Evolutionary conservation across 2,797 vertebrate species (phyloP).

Genomic region (Sphenopsis melanotis): DNA sequence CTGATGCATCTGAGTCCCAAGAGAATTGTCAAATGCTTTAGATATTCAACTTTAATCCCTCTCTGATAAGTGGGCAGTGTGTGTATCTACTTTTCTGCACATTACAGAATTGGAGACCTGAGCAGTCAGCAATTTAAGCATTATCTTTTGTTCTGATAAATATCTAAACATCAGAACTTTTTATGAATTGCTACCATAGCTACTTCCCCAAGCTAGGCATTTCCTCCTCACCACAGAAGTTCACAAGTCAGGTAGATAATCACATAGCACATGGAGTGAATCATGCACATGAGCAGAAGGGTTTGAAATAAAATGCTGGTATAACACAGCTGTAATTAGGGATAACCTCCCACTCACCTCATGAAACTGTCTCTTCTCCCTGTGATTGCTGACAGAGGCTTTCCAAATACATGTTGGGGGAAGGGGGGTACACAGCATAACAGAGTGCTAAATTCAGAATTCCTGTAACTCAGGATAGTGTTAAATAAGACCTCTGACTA

Average conservation of each 20-base stretch:
- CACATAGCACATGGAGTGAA: neutral
- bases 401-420: neutral
- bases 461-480: neutral
- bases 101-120: neutral
- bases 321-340: neutral
- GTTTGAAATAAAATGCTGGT: conserved; percentile 12
- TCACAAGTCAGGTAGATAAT: neutral
- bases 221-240: neutral
- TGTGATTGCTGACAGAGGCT: neutral
- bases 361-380: neutral
- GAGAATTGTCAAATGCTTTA: neutral
- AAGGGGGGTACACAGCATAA: neutral
- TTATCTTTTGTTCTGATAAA: neutral
- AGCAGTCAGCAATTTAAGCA: neutral
- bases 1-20: neutral
- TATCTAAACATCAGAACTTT: neutral
- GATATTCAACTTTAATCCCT: neutral
- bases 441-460: neutral
- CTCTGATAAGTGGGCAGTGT: neutral
- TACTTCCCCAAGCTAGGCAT: neutral
- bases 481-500: neutral
- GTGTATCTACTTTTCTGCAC: neutral
- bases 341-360: neutral
- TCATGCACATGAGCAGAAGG: neutral
- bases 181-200: neutral